A percentile compares a stretch with the other conserved stretches of the same genome.
Conservation (phyloP, 2,888 invertebrate genomes). For the Nephrotoma appendiculata region DNA sequence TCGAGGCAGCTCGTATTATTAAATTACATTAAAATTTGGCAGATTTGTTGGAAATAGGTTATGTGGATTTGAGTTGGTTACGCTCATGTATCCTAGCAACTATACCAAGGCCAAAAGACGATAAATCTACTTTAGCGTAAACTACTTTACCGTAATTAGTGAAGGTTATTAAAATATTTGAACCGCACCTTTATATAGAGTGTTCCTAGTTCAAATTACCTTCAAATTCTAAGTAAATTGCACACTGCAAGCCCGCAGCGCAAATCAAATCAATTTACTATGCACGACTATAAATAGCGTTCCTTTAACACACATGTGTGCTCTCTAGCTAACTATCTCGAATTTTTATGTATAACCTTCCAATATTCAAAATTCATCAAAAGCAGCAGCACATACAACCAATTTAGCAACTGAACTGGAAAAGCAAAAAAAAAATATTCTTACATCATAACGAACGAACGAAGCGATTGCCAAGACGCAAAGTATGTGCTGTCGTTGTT, state of each 20-base stretch:
- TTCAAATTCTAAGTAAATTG: too few species aligned
- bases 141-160: too few species aligned
- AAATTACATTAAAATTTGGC: too few species aligned
- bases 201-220: too few species aligned
- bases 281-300: neutral
- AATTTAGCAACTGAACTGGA: neutral
- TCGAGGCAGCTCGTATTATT: too few species aligned
- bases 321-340: neutral
- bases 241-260: neutral
- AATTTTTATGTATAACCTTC: neutral
- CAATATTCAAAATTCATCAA: neutral
- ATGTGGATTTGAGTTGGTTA: too few species aligned
- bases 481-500: neutral
- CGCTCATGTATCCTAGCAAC: too few species aligned
- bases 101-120: too few species aligned
- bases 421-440: neutral
- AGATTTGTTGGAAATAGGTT: too few species aligned
- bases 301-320: neutral
- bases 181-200: too few species aligned
- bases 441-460: neutral
- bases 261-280: neutral
- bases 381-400: neutral
- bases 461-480: neutral
- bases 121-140: too few species aligned
- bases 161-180: too few species aligned